phyloP scores from a whole-genome alignment of 2,888 invertebrate species.

The Amiota mariae region DNA sequence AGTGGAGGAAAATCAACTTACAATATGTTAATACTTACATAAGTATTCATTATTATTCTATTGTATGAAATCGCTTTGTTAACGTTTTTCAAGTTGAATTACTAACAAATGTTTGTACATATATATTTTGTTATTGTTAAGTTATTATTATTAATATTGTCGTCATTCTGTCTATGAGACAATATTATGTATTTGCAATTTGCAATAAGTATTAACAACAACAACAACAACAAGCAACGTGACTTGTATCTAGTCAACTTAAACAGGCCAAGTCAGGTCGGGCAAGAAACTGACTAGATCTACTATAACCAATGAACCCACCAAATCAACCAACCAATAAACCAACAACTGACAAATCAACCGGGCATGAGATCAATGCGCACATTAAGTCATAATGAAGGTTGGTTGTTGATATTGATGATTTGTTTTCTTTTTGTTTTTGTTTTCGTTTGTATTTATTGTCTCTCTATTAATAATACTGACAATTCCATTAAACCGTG shows the following conservation, averaged over 20 bases:
- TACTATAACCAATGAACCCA: too few relatives aligned
- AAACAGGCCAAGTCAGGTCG: neutral
- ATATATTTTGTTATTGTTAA: too few relatives aligned
- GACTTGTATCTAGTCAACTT: neutral
- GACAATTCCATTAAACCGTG: slow-evolving; percentile 7
- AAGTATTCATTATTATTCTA: neutral
- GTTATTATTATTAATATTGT: too few relatives aligned
- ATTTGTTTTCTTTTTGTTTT: too few relatives aligned
- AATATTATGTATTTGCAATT: too few relatives aligned
- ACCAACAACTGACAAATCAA: too few relatives aligned
- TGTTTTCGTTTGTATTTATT: too few relatives aligned
- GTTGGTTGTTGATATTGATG: too few relatives aligned
- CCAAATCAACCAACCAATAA: too few relatives aligned
- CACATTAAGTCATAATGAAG: neutral
- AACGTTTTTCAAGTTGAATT: slow-evolving; percentile 5
- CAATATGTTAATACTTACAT: too few relatives aligned
- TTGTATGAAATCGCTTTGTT: slow-evolving; percentile 9
- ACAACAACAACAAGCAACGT: neutral
- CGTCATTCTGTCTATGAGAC: neutral
- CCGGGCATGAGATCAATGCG: neutral
- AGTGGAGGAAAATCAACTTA: neutral
- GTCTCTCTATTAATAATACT: neutral
- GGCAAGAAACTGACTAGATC: too few relatives aligned
- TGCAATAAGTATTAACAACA: too few relatives aligned
- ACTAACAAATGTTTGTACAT: neutral